Evolutionary conservation across 2,888 invertebrate genomes (phyloP).

Genomic region (Oxycera nigricornis): DNA sequence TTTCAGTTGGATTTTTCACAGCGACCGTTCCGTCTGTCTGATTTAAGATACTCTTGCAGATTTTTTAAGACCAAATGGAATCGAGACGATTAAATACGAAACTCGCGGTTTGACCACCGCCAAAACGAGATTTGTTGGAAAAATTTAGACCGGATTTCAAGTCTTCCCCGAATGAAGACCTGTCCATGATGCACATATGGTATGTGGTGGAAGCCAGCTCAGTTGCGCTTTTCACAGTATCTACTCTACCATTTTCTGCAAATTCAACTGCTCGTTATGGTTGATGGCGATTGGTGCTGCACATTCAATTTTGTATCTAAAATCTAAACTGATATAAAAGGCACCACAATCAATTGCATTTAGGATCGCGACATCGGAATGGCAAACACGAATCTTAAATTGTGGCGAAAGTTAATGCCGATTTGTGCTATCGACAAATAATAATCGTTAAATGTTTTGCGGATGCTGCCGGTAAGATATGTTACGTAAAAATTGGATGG

Average conservation of each 20-base stretch:
- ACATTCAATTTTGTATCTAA: too few relatives aligned
- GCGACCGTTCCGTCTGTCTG: background rate
- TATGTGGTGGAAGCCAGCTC: background rate
- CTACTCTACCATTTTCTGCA: background rate
- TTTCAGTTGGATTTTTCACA: background rate
- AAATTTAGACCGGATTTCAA: conserved; percentile 17
- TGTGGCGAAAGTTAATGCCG: conserved; percentile 14
- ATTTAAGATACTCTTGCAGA: too few relatives aligned
- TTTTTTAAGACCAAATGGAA: too few relatives aligned
- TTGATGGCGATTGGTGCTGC: too few relatives aligned
- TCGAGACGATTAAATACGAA: too few relatives aligned
- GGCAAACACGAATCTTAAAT: background rate
- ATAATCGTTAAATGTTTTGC: too few relatives aligned
- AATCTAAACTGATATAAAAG: too few relatives aligned
- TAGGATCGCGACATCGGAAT: background rate
- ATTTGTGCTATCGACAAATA: background rate
- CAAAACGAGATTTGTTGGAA: background rate
- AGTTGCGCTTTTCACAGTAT: background rate
- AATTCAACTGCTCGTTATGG: background rate
- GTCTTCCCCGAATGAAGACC: background rate
- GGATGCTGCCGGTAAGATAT: too few relatives aligned
- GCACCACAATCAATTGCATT: background rate
- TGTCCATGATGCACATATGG: too few relatives aligned
- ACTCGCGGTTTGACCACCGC: background rate
- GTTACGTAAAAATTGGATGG: too few relatives aligned